These are phyloP conservation scores for Anthopleura xanthogrammica DNA, from an alignment of 92 coral and sea anemone genomes.

Conservation along the genomic window DNA sequence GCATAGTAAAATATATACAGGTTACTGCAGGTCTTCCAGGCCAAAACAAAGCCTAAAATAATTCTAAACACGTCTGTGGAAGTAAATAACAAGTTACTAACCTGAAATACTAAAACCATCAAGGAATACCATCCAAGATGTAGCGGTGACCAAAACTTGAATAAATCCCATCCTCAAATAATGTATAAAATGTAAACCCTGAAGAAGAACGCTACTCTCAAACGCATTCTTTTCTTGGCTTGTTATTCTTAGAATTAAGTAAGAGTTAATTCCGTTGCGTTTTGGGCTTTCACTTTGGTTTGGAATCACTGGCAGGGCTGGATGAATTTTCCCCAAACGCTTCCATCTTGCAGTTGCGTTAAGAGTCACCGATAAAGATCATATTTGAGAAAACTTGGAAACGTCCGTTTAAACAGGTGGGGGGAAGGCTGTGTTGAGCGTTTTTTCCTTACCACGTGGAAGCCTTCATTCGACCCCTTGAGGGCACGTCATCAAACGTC, in stretches of 20 bases:
- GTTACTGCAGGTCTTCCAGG: conserved; percentile 2
- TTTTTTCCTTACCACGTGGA: conserved; percentile 27
- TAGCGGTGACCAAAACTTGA: conserved; percentile 21
- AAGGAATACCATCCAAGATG: neutral
- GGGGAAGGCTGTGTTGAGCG: conserved; percentile 30
- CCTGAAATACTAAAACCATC: conserved; percentile 8
- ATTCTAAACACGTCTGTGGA: neutral
- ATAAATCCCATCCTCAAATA: conserved; percentile 24
- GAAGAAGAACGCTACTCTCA: neutral
- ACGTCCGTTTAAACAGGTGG: conserved; percentile 54
- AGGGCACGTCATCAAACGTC: conserved; percentile 35
- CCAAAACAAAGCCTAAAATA: neutral
- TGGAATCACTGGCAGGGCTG: neutral
- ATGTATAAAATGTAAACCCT: conserved; percentile 4
- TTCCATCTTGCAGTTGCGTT: conserved; percentile 14
- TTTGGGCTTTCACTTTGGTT: neutral
- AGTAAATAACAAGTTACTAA: neutral
- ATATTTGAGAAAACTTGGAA: conserved; percentile 23
- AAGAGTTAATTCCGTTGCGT: neutral
- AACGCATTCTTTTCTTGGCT: neutral
- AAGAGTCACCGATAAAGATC: conserved; percentile 39
- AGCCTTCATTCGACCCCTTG: conserved; percentile 1
- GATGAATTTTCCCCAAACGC: neutral
- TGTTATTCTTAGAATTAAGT: neutral
- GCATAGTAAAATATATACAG: conserved; percentile 7